Conservation (phyloP, 2,797 vertebrate genomes). For the Streptopelia turtur region DNA sequence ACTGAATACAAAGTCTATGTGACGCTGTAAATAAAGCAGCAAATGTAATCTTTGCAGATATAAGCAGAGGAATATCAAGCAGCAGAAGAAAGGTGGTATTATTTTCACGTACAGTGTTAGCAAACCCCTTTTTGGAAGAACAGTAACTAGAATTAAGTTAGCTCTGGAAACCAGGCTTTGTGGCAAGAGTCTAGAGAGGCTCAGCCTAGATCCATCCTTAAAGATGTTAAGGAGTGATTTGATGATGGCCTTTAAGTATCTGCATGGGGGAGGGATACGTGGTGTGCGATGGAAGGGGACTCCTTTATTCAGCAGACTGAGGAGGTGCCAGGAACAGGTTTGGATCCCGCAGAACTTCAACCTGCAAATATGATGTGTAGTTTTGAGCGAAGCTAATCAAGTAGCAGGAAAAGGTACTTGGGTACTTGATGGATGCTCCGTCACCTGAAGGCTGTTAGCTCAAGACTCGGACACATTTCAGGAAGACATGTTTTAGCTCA, state of each 20-base stretch:
- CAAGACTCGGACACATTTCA: background rate
- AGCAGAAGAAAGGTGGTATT: background rate
- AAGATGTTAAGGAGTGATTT: background rate
- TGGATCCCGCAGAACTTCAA: background rate
- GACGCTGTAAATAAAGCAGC: background rate
- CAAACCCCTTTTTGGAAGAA: background rate
- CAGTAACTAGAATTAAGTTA: background rate
- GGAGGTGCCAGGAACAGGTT: background rate
- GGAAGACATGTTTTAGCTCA: background rate
- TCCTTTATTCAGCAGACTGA: background rate
- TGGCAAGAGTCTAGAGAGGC: background rate
- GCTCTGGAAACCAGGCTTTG: background rate
- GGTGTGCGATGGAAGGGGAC: background rate
- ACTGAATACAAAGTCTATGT: background rate
- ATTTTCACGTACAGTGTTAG: background rate
- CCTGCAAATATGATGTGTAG: background rate
- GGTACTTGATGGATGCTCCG: background rate
- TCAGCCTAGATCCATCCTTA: background rate
- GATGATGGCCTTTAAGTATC: background rate
- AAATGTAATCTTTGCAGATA: background rate
- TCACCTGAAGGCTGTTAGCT: background rate
- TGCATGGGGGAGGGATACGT: background rate
- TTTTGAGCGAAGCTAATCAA: background rate
- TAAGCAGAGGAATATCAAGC: background rate
- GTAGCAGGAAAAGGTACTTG: background rate